These are phyloP conservation scores for Emmelina monodactyla DNA, from an alignment of 2,888 invertebrate species.

Conservation along the genomic window DNA sequence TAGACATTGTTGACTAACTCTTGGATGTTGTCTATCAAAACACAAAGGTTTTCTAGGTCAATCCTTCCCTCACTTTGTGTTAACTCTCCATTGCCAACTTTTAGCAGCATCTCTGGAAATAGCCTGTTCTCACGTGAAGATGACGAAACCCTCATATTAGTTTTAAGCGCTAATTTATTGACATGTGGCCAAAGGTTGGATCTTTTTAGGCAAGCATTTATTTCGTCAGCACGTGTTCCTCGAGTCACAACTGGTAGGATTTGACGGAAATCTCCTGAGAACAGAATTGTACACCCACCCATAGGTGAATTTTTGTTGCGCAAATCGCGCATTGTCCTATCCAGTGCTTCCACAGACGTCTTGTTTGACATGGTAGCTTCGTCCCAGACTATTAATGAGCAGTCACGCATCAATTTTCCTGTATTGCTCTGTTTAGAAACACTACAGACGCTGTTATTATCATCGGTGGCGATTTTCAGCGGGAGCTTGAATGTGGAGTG, in stretches of 20 bases:
- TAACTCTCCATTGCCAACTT: slow-evolving; percentile 15
- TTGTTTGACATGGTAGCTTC: slow-evolving; percentile 21
- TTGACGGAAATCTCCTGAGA: slow-evolving; percentile 18
- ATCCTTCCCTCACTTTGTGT: not conserved
- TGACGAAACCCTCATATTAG: slow-evolving; percentile 18
- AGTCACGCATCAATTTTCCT: slow-evolving; percentile 20
- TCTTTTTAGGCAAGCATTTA: slow-evolving; percentile 16
- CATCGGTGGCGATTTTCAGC: slow-evolving; percentile 18
- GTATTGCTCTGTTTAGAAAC: slow-evolving; percentile 21
- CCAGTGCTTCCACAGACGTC: slow-evolving; percentile 20
- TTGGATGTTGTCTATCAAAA: slow-evolving; percentile 13
- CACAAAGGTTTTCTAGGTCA: slow-evolving; percentile 5
- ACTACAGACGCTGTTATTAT: slow-evolving; percentile 17
- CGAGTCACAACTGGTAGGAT: slow-evolving; percentile 18
- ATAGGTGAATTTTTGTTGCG: slow-evolving; percentile 17
- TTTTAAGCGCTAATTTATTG: slow-evolving; percentile 20
- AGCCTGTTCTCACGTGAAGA: slow-evolving; percentile 18
- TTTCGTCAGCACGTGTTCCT: slow-evolving; percentile 14
- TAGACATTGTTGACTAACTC: slow-evolving; percentile 10
- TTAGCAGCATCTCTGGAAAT: slow-evolving; percentile 19
- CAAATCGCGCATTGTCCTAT: slow-evolving; percentile 21
- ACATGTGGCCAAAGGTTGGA: slow-evolving; percentile 12
- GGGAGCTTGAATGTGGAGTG: slow-evolving; percentile 9
- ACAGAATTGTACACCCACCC: slow-evolving; percentile 18
- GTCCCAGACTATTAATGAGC: slow-evolving; percentile 20